These are phyloP conservation scores for Operophtera brumata DNA, from an alignment of 2,888 invertebrate species.

Conservation along the genomic window DNA sequence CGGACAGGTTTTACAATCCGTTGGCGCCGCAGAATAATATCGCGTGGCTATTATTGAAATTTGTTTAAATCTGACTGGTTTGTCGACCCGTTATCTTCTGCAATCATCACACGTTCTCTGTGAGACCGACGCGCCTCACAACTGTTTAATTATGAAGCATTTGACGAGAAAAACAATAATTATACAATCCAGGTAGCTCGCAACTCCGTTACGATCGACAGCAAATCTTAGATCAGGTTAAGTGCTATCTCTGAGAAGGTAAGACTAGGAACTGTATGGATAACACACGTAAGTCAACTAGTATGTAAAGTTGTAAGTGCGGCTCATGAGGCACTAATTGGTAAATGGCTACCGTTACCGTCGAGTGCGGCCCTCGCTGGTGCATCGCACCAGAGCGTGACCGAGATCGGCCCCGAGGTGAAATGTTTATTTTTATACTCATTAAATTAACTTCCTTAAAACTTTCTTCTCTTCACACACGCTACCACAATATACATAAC, in stretches of 20 bases:
- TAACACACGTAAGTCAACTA: constrained; percentile 28
- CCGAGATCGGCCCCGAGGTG: constrained; percentile 38
- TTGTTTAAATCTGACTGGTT: constrained; percentile 4
- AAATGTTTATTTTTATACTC: constrained; percentile 46
- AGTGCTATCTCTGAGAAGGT: constrained; percentile 28
- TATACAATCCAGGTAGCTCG: constrained; percentile 6
- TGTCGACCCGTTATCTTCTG: constrained; percentile 7
- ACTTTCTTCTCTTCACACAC: constrained; percentile 38
- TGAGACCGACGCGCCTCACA: constrained; percentile 17
- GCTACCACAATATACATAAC: constrained; percentile 22
- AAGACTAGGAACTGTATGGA: constrained; percentile 24
- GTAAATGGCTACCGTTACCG: constrained; percentile 45
- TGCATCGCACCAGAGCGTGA: constrained; percentile 39
- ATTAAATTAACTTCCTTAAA: constrained; percentile 38
- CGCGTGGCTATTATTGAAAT: constrained; percentile 4
- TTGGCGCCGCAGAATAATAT: constrained; percentile 2
- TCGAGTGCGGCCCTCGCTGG: constrained; percentile 31
- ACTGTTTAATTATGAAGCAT: constrained; percentile 14
- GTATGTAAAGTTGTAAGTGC: constrained; percentile 26
- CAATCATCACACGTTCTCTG: constrained; percentile 6
- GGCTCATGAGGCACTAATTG: constrained; percentile 44
- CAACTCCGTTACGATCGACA: constrained; percentile 28
- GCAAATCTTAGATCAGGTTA: constrained; percentile 18
- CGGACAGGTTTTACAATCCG: constrained; percentile 21
- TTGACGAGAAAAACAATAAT: constrained; percentile 2